A percentile compares a stretch with the other conserved stretches of the same genome.
These are phyloP conservation scores for Synanceia verrucosa DNA, from an alignment of 2,797 vertebrate genomes.

Conservation along the genomic window DNA sequence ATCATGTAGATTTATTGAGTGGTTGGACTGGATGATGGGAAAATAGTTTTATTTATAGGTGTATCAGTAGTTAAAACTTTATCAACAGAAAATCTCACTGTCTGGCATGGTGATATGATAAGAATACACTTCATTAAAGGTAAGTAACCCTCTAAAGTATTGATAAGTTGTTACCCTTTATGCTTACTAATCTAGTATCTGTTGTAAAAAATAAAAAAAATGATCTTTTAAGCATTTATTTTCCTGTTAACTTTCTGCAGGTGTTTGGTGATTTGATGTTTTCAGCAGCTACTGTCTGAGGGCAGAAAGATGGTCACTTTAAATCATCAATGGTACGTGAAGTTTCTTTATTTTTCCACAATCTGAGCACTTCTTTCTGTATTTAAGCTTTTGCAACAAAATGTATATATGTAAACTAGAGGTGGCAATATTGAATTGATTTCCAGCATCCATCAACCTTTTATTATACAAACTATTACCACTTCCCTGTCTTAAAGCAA, in stretches of 20 bases:
- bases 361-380: background rate
- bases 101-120: background rate
- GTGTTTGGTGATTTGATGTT: too few species aligned
- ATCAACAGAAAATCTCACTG: background rate
- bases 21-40: background rate
- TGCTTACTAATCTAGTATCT: background rate
- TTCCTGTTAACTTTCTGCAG: too few species aligned
- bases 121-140: background rate
- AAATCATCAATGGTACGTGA: background rate
- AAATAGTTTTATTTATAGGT: background rate
- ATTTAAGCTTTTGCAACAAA: background rate
- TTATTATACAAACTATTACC: too few species aligned
- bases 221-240: background rate
- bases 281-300: background rate
- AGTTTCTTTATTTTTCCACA: background rate
- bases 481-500: too few species aligned
- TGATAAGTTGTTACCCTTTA: background rate
- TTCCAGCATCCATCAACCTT: too few species aligned
- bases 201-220: background rate
- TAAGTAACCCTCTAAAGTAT: background rate
- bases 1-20: too few species aligned
- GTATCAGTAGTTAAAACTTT: background rate
- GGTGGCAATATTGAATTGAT: too few species aligned
- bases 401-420: background rate
- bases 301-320: background rate